Evolutionary conservation across 1,140 invertebrate genomes (phyloP), one percentile per base, ranked within the genome.

Genomic region (Asbolus verrucosus): DNA sequence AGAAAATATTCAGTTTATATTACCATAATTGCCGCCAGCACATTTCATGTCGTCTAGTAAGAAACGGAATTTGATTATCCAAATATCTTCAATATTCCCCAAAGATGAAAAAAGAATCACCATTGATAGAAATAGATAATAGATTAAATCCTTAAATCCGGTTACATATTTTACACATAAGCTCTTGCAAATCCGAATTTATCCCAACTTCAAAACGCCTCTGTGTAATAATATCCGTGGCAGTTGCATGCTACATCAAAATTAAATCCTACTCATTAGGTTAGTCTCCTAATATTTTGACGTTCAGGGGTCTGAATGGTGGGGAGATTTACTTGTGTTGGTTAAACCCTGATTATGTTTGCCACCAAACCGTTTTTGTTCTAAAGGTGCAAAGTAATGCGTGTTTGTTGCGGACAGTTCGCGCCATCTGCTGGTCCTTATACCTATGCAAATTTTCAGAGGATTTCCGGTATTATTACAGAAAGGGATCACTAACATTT

Each of bases 1-100:
- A 13, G 8, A 11, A 21, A 63, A 63, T 63, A 63, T 63, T 63
- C 61, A n/a, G 15, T 63, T 63, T 63, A 63, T 41, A 39, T 63
- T 63, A 63, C 18, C 61, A 54, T 54, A 54, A 54, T 54, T 54
- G 46, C 19, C 46, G 46, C 46, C 46, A 54, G 21, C 5, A 54
- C 46, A 54, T 27, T 54, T 54, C 8, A 54, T 16, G 13, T 54
- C 33, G 11, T n/a, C 33, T 11, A 11, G 5, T 11, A 3, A 11
- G n/a, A 36, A 36, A 11, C 11, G 33, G 11, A 36, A 36, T 36
- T 36, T 6, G 5, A 36, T 36, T 11, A 36, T 27, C 39, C n/a
- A n/a, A 46, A 19, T n/a, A 46, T 0, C 16, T 46, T 14, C n/a
- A n/a, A n/a, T n/a, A n/a, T n/a, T n/a, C n/a, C n/a, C n/a, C n/a